Evolutionary conservation across 37 sponge, comb jelly and placozoan species (phyloP).

Genomic region (Geodia barretti): DNA sequence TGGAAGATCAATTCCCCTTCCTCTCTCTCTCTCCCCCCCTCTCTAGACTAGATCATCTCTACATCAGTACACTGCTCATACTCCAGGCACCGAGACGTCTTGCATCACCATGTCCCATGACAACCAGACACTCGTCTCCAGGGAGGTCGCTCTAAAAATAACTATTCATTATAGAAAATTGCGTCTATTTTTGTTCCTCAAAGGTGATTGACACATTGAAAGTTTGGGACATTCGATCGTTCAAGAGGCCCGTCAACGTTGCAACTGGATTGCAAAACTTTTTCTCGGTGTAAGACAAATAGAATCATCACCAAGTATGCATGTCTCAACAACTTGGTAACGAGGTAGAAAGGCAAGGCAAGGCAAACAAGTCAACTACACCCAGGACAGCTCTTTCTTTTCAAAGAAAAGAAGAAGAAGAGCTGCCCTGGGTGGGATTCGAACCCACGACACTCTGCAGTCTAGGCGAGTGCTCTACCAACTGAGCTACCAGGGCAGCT

Average conservation of each 20-base stretch:
- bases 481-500: too few species aligned
- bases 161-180: not conserved
- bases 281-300: constrained; percentile 64
- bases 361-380: too few species aligned
- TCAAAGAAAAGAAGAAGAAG: not conserved
- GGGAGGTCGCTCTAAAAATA: constrained; percentile 63
- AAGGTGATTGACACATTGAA: constrained; percentile 75
- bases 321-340: too few species aligned
- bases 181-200: not conserved
- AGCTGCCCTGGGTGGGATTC: not conserved
- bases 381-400: too few species aligned
- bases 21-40: not conserved
- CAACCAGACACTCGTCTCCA: constrained; percentile 70
- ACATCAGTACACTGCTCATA: constrained; percentile 72
- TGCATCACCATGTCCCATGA: constrained; percentile 77
- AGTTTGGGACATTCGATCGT: constrained; percentile 88
- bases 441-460: not conserved
- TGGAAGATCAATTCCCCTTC: not conserved
- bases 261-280: constrained; percentile 61
- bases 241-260: constrained; percentile 73
- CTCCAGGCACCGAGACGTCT: constrained; percentile 69
- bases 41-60: constrained; percentile 62
- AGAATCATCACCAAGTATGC: too few species aligned
- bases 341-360: too few species aligned
- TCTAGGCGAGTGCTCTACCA: too few species aligned